Percentiles rank a stretch among this genome's conserved stretches.
Conservation (phyloP, 1,140 invertebrate genomes). For the Anadara kagoshimensis region DNA sequence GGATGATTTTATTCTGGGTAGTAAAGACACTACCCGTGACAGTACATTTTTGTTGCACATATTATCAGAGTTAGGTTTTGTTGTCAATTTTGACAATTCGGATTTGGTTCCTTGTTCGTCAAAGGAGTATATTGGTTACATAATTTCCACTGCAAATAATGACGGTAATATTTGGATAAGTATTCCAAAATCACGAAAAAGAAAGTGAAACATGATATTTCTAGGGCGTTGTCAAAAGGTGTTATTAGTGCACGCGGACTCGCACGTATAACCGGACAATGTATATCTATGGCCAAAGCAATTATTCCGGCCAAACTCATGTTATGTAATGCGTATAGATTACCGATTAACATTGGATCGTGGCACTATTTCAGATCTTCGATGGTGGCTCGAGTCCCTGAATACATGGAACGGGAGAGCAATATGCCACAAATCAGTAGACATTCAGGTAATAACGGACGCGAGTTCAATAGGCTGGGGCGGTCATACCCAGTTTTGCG, state of each 20-base stretch:
- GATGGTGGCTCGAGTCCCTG: too few relatives aligned
- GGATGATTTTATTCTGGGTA: constrained; percentile 40
- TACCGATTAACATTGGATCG: too few relatives aligned
- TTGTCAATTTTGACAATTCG: constrained; percentile 36
- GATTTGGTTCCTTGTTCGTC: not conserved
- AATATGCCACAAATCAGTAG: too few relatives aligned
- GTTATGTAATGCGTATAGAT: constrained; percentile 1
- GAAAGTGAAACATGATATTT: constrained; percentile 18
- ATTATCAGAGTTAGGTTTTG: constrained; percentile 14
- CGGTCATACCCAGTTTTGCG: not conserved
- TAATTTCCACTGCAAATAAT: not conserved
- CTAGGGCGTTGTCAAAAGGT: not conserved
- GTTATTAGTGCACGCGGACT: constrained; percentile 1
- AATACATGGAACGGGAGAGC: too few relatives aligned
- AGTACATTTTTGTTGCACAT: too few relatives aligned
- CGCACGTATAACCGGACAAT: constrained; percentile 4
- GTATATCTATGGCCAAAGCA: constrained; percentile 1
- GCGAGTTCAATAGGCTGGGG: constrained; percentile 1
- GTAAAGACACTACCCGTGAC: too few relatives aligned
- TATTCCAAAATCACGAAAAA: constrained; percentile 1
- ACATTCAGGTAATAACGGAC: too few relatives aligned
- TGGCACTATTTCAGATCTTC: too few relatives aligned
- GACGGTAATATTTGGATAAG: too few relatives aligned
- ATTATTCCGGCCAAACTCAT: constrained; percentile 4
- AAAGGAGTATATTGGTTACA: constrained; percentile 30